Conservation (phyloP, 2,113 vertebrate genomes). For the Serilophus lunatus region DNA sequence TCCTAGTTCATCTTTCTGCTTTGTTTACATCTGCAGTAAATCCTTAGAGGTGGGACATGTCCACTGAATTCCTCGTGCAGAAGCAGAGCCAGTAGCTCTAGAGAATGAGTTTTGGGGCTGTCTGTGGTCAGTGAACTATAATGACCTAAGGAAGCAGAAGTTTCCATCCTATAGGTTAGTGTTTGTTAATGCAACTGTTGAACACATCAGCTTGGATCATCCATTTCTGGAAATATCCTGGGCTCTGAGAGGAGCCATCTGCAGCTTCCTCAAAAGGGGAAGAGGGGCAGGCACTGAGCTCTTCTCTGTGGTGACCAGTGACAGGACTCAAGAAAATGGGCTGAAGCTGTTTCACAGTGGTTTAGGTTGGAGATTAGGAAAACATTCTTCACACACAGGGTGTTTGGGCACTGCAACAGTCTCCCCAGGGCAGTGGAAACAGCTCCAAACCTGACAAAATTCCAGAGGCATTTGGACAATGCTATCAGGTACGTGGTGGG, state of each 20-base stretch:
- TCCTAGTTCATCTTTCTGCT: background rate
- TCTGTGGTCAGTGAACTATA: background rate
- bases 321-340: background rate
- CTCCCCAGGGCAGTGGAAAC: background rate
- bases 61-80: background rate
- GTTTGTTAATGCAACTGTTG: background rate
- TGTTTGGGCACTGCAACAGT: rapidly evolving
- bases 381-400: background rate
- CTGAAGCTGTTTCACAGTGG: background rate
- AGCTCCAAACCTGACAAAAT: background rate
- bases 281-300: background rate
- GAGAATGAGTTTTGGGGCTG: background rate
- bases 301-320: background rate
- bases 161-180: background rate
- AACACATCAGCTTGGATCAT: background rate
- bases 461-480: background rate
- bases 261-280: background rate
- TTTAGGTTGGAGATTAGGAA: background rate
- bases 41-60: background rate
- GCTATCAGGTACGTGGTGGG: background rate
- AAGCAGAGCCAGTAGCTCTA: background rate
- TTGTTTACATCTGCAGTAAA: background rate
- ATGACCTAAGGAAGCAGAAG: background rate
- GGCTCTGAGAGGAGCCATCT: background rate
- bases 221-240: background rate